A percentile compares a stretch with the other conserved stretches of the same genome.
These are phyloP conservation scores for Phaedon cochleariae DNA, from an alignment of 2,888 invertebrate species.

Conservation along the genomic window DNA sequence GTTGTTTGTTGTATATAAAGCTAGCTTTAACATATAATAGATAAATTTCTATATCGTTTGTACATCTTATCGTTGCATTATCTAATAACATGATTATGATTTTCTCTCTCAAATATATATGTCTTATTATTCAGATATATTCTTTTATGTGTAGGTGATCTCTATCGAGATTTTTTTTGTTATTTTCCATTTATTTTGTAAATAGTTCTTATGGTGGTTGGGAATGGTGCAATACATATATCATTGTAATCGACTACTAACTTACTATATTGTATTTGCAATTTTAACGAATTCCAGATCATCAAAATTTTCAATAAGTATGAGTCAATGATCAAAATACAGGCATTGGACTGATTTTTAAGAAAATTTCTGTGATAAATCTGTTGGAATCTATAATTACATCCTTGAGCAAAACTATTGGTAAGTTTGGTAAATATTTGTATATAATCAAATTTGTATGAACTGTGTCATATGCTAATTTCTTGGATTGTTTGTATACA, in stretches of 20 bases:
- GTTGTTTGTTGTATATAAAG: no score
- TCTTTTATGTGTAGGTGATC: no score
- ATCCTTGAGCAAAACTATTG: constrained; percentile 49
- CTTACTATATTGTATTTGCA: constrained; percentile 58
- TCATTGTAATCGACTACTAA: constrained; percentile 47
- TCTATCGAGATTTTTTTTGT: no score
- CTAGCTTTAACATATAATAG: no score
- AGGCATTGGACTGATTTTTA: not conserved
- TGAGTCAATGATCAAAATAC: constrained; percentile 14
- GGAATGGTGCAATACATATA: constrained; percentile 61
- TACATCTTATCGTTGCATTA: no score
- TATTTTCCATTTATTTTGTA: constrained; percentile 46
- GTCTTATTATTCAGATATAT: no score
- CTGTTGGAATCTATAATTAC: constrained; percentile 35
- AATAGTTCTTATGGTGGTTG: constrained; percentile 60
- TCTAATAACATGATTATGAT: no score
- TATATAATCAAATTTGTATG: constrained; percentile 40
- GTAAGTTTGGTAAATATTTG: constrained; percentile 51
- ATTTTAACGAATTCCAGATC: constrained; percentile 33
- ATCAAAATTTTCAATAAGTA: not conserved
- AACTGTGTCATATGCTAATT: constrained; percentile 23
- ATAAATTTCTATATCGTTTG: not conserved
- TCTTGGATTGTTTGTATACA: constrained; percentile 14
- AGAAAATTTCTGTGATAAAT: constrained; percentile 29
- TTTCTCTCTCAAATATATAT: no score